Evolutionary conservation across 1,140 invertebrate species (phyloP), one percentile per base, ranked within the genome.

Genomic region (Pseudomyrmex flavicornis): DNA sequence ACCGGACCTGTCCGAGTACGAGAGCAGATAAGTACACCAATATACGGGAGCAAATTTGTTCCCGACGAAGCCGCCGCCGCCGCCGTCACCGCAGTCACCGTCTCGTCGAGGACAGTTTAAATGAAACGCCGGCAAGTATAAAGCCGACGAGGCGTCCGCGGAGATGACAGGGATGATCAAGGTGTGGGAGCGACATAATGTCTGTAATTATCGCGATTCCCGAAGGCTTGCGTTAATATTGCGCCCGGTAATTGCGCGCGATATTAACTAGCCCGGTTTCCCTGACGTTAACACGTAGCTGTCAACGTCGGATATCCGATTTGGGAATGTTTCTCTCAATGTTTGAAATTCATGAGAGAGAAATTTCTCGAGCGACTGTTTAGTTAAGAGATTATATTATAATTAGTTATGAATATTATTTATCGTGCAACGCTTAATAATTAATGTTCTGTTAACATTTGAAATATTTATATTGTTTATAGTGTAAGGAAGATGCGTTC

Each of bases 11-110:
- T 54, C 63, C 61, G 22, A 73, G 65, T 63, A 77, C 72, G 44
- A 17, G 83, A 48, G 56, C 9, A 77, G 76, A 85, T 87, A 85
- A 87, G 65, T 84, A 54, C 83, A 77, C 83, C 85, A 84, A 88
- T 87, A 66, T 74, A 88, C 76, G 76, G 66, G 66, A 68, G 87
- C 85, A 88, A 88, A 88, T 85, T 83, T 74, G 72, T 83, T 88
- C 66, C 62, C 52, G 56, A 61, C 35, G 77, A 66, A 83, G 54
- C 54, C 54, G 54, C 54, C 35, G 35, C 52, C 7, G 48, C 52
- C 7, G 48, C 26, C 50, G 12, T 17, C 35, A 35, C 22, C 59
- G 46, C 46, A 20, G 73, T 20, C 26, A 54, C 44, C 48, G 75
- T 20, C 58, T 35, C 73, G 73, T 85, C 83, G 66, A 50, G 66